These are phyloP conservation scores for Dendrolimus punctatus DNA, from an alignment of 1,140 invertebrate genomes.

Conservation along the genomic window DNA sequence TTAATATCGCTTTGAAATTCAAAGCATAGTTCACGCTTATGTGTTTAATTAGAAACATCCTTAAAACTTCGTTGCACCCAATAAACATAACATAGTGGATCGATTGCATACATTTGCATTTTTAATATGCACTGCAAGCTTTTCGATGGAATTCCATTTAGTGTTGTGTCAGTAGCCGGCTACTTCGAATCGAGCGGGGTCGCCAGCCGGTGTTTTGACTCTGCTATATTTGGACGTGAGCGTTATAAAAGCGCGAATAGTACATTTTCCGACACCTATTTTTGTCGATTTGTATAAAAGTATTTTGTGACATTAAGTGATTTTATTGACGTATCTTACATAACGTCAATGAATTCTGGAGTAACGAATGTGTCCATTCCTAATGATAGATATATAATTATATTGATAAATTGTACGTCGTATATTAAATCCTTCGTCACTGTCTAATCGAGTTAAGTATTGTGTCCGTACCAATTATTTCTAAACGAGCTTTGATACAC, in stretches of 20 bases:
- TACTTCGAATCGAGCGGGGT: no score
- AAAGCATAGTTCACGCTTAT: no score
- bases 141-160: neutral
- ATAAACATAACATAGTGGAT: slow-evolving; percentile 11
- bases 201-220: no score
- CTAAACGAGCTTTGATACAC: slow-evolving; percentile 19
- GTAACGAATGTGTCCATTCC: slow-evolving; percentile 38
- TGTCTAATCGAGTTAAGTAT: slow-evolving; percentile 37
- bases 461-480: slow-evolving; percentile 38
- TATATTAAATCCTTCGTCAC: slow-evolving; percentile 41
- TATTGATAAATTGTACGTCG: slow-evolving; percentile 27
- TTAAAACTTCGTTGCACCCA: slow-evolving; percentile 3
- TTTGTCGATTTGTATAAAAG: slow-evolving; percentile 21
- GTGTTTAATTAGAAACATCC: neutral
- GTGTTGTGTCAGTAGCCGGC: no score
- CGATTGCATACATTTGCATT: slow-evolving; percentile 13
- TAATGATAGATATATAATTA: slow-evolving; percentile 28
- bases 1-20: no score
- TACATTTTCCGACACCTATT: slow-evolving; percentile 8
- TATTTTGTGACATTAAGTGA: slow-evolving; percentile 16
- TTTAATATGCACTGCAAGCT: slow-evolving; percentile 12
- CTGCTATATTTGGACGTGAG: no score
- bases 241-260: no score
- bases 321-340: slow-evolving; percentile 22
- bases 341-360: slow-evolving; percentile 22